Conservation (phyloP, 2,888 invertebrate species). For the Epistrophella euchroma region DNA sequence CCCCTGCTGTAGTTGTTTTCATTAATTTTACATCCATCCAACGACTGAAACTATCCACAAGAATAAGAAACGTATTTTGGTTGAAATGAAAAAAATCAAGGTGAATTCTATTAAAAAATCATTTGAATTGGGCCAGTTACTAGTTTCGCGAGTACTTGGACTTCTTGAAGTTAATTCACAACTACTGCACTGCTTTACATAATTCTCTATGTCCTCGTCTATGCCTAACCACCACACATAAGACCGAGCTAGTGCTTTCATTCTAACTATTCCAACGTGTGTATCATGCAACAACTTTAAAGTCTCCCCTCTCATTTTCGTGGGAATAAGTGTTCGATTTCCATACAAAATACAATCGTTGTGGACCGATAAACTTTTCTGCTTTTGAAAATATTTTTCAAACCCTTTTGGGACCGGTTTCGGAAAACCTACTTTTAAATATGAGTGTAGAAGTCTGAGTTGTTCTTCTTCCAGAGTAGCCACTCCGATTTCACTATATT, state of each 20-base stretch:
- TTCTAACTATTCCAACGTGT: background rate
- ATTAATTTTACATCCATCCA: too few species aligned
- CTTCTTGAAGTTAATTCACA: too few species aligned
- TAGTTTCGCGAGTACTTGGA: too few species aligned
- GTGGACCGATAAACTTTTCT: background rate
- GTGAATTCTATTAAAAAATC: too few species aligned
- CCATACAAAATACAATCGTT: background rate
- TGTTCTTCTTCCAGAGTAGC: background rate
- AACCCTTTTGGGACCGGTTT: background rate
- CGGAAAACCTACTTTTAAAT: constrained; percentile 1
- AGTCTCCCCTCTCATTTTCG: background rate
- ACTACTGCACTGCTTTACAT: too few species aligned
- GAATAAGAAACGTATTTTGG: too few species aligned
- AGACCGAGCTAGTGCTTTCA: background rate
- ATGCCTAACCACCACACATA: too few species aligned
- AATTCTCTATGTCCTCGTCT: too few species aligned
- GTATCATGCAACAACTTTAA: constrained; percentile 6
- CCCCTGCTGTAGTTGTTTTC: too few species aligned
- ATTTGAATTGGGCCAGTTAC: too few species aligned
- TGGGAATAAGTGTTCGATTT: background rate
- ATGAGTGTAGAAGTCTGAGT: constrained; percentile 1
- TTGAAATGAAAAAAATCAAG: too few species aligned
- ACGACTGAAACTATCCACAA: too few species aligned
- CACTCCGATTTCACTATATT: background rate
- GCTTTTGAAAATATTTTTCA: constrained; percentile 6